These are phyloP conservation scores for Drosophila gaucha DNA, from an alignment of 2,888 invertebrate genomes.

Conservation along the genomic window DNA sequence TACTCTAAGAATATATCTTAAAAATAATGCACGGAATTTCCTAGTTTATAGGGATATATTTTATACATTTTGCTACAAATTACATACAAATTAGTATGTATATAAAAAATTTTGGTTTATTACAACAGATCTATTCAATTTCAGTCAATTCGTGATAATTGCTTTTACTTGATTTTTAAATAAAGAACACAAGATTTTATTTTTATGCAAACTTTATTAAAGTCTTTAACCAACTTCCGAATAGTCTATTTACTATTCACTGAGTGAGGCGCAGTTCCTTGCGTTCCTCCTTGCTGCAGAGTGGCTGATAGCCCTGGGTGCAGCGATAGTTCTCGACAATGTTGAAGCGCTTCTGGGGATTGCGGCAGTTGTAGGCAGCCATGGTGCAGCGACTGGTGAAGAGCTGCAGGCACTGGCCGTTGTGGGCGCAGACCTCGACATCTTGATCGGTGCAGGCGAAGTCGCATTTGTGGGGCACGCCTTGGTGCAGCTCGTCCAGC, in stretches of 20 bases:
- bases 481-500: constrained; percentile 23
- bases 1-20: no score
- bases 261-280: constrained; percentile 44
- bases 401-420: constrained; percentile 73
- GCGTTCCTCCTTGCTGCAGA: constrained; percentile 52
- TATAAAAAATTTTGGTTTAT: no score
- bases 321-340: constrained; percentile 68
- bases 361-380: constrained; percentile 76
- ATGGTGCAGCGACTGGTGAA: constrained; percentile 71
- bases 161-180: background rate
- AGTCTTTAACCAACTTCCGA: constrained; percentile 14
- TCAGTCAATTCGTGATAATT: no score
- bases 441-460: constrained; percentile 65
- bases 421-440: constrained; percentile 63
- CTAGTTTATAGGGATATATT: no score
- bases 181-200: background rate
- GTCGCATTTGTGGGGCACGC: constrained; percentile 62
- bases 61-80: no score
- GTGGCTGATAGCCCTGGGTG: constrained; percentile 47
- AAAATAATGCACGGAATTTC: no score
- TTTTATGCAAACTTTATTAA: no score
- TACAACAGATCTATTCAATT: no score
- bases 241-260: background rate
- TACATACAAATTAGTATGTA: no score
- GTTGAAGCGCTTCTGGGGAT: constrained; percentile 69